Percentiles rank a stretch among this genome's conserved stretches.
phyloP scores from a whole-genome alignment of 2,888 invertebrate genomes.

The Dryococelus australis region DNA sequence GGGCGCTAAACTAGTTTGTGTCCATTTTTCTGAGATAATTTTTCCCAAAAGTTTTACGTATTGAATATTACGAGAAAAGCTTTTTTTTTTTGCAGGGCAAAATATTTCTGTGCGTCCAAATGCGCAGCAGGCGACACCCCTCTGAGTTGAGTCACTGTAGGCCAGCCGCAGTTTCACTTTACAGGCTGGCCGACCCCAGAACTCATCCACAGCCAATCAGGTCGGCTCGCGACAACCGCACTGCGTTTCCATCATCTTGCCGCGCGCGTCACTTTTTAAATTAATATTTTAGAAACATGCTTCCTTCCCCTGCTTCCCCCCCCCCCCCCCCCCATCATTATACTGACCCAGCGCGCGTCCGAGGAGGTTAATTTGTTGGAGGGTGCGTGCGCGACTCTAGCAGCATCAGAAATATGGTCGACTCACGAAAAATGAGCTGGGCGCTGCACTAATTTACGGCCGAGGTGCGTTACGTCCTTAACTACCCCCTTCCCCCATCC shows the following conservation, averaged over 20 bases:
- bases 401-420: neutral
- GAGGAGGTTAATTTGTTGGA: neutral
- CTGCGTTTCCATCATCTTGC: conserved; percentile 2
- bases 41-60: no score
- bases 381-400: neutral
- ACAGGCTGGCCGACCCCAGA: neutral
- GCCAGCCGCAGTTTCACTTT: conserved; percentile 6
- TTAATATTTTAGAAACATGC: conserved; percentile 16
- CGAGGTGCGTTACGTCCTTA: neutral
- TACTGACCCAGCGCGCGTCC: neutral
- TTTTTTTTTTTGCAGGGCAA: no score
- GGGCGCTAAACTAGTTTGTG: no score
- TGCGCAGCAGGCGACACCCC: no score
- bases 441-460: neutral
- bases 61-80: no score
- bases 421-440: neutral
- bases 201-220: conserved; percentile 2
- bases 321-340: neutral
- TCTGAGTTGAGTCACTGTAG: no score
- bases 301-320: neutral
- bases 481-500: neutral
- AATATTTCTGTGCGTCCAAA: no score
- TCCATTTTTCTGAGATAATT: no score
- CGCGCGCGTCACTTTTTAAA: conserved; percentile 16
- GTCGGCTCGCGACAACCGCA: neutral